Evolutionary conservation across 2,113 vertebrate species (phyloP).

Genomic region (Cebidichthys violaceus): DNA sequence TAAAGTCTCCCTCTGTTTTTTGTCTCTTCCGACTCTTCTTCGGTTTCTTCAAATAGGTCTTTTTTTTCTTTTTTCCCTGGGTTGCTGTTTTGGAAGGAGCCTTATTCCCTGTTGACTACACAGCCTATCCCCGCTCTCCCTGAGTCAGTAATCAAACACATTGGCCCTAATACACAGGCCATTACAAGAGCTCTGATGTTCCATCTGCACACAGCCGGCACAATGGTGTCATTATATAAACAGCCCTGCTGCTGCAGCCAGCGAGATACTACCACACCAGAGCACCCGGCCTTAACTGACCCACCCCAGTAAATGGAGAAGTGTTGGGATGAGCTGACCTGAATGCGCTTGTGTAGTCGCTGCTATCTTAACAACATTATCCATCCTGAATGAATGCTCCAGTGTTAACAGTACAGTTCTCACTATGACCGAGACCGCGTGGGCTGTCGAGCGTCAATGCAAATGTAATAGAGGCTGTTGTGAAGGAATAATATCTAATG

Average conservation of each 20-base stretch:
- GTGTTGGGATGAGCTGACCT: slow-evolving; percentile 75
- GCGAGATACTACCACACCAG: slow-evolving; percentile 68
- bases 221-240: slow-evolving; percentile 83
- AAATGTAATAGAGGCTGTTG: slow-evolving; percentile 71
- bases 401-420: slow-evolving; percentile 57
- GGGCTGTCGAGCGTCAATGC: slow-evolving; percentile 62
- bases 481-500: slow-evolving; percentile 75
- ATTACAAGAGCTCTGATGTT: slow-evolving; percentile 82
- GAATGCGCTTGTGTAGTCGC: slow-evolving; percentile 62
- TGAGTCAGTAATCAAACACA: slow-evolving; percentile 84
- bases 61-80: slow-evolving; percentile 66
- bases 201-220: slow-evolving; percentile 80
- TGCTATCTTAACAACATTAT: slow-evolving; percentile 67
- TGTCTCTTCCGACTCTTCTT: slow-evolving; percentile 63
- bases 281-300: slow-evolving; percentile 72
- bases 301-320: slow-evolving; percentile 69
- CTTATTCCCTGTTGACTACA: slow-evolving; percentile 77
- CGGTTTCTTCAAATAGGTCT: slow-evolving; percentile 76
- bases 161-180: slow-evolving; percentile 80
- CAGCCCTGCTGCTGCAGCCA: slow-evolving; percentile 72
- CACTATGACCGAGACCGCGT: slow-evolving; percentile 27
- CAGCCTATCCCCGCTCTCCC: slow-evolving; percentile 75
- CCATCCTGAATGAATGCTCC: slow-evolving; percentile 51
- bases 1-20: slow-evolving; percentile 75
- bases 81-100: slow-evolving; percentile 74